Conservation (phyloP, 2,888 invertebrate species). For the Pardosa pseudoannulata region DNA sequence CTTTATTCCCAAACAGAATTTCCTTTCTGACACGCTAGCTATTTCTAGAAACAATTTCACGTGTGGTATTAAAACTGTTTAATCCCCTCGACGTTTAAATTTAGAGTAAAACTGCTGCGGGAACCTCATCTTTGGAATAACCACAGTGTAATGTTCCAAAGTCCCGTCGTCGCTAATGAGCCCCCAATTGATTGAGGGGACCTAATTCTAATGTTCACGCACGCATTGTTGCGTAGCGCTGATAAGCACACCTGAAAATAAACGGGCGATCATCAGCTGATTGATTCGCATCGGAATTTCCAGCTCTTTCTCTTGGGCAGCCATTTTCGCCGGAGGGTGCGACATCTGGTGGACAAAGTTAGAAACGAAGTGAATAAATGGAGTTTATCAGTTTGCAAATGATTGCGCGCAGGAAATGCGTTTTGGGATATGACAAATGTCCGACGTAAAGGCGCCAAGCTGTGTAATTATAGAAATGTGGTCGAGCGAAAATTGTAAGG, state of each 20-base stretch:
- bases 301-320: neutral
- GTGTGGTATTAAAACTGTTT: neutral
- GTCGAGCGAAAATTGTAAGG: conserved; percentile 10
- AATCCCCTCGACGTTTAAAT: neutral
- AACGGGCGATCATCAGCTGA: neutral
- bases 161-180: neutral
- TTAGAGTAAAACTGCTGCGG: neutral
- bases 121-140: neutral
- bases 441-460: neutral
- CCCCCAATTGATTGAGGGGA: conserved; percentile 4
- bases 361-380: conserved; percentile 13
- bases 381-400: conserved; percentile 17
- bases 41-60: neutral
- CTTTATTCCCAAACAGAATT: too few species aligned
- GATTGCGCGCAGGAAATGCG: conserved; percentile 6
- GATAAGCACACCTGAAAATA: conserved; percentile 39
- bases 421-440: conserved; percentile 10
- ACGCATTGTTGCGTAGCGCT: conserved; percentile 29
- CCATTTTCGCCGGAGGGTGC: conserved; percentile 4
- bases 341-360: conserved; percentile 23
- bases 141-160: neutral
- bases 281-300: conserved; percentile 1
- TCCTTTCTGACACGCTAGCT: neutral
- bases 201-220: conserved; percentile 14
- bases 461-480: conserved; percentile 15